Conservation (phyloP, 2,797 vertebrate genomes). For the Lepidocolaptes lacrymiger region DNA sequence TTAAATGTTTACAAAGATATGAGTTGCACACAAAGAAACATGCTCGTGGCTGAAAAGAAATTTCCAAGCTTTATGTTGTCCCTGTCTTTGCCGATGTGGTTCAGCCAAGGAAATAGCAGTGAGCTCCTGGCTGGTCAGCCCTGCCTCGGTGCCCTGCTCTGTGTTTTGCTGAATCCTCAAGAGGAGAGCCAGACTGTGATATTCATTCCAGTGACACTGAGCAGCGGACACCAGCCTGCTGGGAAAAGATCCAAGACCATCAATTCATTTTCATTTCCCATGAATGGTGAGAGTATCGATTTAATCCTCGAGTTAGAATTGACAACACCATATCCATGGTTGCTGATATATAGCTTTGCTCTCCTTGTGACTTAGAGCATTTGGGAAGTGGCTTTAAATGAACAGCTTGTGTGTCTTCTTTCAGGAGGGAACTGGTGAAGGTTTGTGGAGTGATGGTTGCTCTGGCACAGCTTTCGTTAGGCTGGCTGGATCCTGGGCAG, state of each 20-base stretch:
- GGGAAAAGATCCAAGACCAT: slow-evolving; percentile 16
- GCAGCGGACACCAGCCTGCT: neutral
- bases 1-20: neutral
- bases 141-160: neutral
- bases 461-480: neutral
- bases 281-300: neutral
- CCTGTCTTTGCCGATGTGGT: neutral
- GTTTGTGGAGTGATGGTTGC: neutral
- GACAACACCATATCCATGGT: neutral
- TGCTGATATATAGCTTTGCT: neutral
- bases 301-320: neutral
- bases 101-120: neutral
- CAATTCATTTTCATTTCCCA: neutral
- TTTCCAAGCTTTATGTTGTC: neutral
- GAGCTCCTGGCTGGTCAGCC: neutral
- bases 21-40: neutral
- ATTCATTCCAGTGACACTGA: neutral
- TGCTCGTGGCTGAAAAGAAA: neutral
- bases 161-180: neutral
- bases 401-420: neutral
- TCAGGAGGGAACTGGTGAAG: neutral
- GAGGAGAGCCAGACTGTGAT: neutral
- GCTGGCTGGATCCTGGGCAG: neutral
- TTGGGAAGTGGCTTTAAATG: neutral
- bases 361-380: neutral